Conservation (phyloP, 2,888 invertebrate species). For the Idaea biselata region DNA sequence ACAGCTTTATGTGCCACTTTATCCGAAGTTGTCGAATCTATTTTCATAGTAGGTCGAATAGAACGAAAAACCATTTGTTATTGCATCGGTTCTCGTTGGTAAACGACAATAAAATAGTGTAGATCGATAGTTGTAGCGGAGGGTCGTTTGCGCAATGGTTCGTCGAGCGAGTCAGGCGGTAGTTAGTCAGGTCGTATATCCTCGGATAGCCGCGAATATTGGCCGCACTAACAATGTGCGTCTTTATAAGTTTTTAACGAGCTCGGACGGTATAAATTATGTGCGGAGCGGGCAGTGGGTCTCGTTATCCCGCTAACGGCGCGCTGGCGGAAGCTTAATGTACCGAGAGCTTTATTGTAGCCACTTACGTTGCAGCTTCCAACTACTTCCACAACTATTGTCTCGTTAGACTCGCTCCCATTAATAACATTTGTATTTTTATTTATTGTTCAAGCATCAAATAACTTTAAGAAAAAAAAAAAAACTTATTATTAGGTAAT, state of each 20-base stretch:
- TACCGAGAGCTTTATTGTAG: constrained; percentile 79
- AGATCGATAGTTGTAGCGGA: constrained; percentile 41
- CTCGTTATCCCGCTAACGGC: constrained; percentile 80
- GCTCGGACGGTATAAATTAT: constrained; percentile 80
- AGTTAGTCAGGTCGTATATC: constrained; percentile 72
- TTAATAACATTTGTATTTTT: constrained; percentile 23
- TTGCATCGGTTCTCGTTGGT: constrained; percentile 22
- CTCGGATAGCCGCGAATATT: constrained; percentile 74
- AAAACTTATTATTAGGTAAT: neutral
- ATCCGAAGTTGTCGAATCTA: neutral
- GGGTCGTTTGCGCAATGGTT: constrained; percentile 57
- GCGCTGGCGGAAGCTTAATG: constrained; percentile 78
- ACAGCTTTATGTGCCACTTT: neutral
- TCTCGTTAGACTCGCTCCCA: constrained; percentile 34
- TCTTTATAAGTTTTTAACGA: constrained; percentile 82
- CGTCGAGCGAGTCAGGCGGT: constrained; percentile 48
- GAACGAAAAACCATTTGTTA: neutral
- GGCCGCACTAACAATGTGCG: constrained; percentile 79
- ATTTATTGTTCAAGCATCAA: constrained; percentile 5
- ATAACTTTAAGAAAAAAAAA: neutral
- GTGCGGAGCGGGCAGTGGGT: constrained; percentile 75
- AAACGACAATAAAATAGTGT: constrained; percentile 25
- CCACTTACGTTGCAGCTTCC: constrained; percentile 64
- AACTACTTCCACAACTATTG: constrained; percentile 39
- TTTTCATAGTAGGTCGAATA: neutral